Conservation (phyloP, 1,140 invertebrate species). For the Apis dorsata region DNA sequence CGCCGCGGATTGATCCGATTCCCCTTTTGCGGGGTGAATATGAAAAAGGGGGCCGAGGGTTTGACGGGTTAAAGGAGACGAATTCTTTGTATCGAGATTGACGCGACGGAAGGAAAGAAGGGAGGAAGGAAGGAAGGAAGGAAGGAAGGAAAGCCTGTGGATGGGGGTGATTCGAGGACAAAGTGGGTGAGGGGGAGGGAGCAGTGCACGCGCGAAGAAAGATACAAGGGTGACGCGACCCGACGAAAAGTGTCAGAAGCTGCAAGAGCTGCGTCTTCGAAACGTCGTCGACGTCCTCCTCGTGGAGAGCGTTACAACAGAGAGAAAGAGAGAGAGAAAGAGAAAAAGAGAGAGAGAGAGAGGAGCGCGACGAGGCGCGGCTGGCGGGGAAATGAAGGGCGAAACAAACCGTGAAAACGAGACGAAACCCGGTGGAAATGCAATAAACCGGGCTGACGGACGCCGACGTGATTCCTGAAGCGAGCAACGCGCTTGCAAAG, state of each 20-base stretch:
- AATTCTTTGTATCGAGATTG: conserved; percentile 59
- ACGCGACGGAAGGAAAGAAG: conserved; percentile 67
- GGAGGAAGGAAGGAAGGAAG: conserved; percentile 58
- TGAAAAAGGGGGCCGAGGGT: conserved; percentile 22
- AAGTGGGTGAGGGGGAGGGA: neutral
- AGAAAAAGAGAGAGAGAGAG: no score
- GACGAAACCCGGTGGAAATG: conserved; percentile 71
- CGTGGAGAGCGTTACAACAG: no score
- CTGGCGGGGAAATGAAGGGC: conserved; percentile 63
- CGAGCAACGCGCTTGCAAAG: conserved; percentile 61
- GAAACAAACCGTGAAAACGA: conserved; percentile 77
- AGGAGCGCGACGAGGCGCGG: neutral
- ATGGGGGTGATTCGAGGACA: conserved; percentile 44
- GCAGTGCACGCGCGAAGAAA: conserved; percentile 1
- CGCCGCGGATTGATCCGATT: conserved; percentile 55
- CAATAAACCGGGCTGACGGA: conserved; percentile 72
- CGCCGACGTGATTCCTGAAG: conserved; percentile 65
- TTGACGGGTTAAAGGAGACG: conserved; percentile 37
- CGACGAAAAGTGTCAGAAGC: conserved; percentile 63
- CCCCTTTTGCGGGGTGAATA: conserved; percentile 24
- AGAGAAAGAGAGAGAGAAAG: neutral
- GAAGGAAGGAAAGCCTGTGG: neutral
- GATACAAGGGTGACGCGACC: conserved; percentile 51
- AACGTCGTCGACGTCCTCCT: conserved; percentile 51
- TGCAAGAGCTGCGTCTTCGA: conserved; percentile 47